Conservation (phyloP, 2,113 vertebrate species). For the Himantopus leucocephalus region DNA sequence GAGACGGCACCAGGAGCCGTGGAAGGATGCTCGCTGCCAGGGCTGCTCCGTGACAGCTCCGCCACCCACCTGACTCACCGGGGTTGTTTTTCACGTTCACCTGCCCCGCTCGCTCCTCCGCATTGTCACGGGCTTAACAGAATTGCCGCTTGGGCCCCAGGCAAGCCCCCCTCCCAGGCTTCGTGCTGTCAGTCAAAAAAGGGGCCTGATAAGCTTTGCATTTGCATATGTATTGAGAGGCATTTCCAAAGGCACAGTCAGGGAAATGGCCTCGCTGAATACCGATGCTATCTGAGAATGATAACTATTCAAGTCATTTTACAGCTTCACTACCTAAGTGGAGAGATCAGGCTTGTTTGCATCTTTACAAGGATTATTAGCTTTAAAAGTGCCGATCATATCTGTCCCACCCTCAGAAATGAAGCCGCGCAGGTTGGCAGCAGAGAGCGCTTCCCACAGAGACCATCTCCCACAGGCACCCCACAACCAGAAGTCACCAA, state of each 20-base stretch:
- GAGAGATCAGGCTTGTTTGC: constrained; percentile 3
- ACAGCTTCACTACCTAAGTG: constrained; percentile 25
- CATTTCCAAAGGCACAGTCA: constrained; percentile 22
- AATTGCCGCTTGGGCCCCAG: not conserved
- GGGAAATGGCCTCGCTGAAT: constrained; percentile 50
- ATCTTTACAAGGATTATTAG: constrained; percentile 20
- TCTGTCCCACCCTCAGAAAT: not conserved
- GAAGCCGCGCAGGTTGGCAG: not conserved
- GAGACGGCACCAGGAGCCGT: not conserved
- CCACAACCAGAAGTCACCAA: not conserved
- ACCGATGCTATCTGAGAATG: constrained; percentile 57
- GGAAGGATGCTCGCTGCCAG: not conserved
- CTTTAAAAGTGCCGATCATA: not conserved
- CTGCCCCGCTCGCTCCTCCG: not conserved
- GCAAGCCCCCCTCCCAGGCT: not conserved
- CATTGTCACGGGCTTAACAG: not conserved
- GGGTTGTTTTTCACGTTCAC: not conserved
- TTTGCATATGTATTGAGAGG: constrained; percentile 54
- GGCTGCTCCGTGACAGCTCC: not conserved
- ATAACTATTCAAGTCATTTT: constrained; percentile 10
- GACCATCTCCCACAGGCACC: not conserved
- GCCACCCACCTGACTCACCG: not conserved
- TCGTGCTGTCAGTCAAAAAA: constrained; percentile 30
- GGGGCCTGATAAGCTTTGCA: not conserved
- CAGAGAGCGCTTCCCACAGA: not conserved